Conservation (phyloP, 2,888 invertebrate species). For the Gastrophysa polygoni region DNA sequence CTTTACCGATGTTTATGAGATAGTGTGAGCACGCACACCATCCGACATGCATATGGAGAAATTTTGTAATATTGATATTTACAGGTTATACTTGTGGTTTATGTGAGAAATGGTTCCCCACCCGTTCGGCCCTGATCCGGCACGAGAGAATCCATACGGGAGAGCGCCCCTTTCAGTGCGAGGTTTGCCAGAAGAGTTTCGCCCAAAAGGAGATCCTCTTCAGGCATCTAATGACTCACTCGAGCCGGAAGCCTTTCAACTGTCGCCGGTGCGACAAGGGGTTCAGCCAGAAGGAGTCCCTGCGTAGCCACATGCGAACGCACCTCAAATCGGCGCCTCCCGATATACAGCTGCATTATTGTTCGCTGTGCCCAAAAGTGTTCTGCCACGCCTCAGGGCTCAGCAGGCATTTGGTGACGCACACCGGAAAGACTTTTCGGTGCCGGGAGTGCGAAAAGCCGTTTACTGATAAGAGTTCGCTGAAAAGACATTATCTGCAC, state of each 20-base stretch:
- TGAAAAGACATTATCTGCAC: conserved; percentile 66
- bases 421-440: conserved; percentile 68
- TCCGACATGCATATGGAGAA: too few species aligned
- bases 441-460: conserved; percentile 70
- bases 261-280: conserved; percentile 69
- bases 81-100: conserved; percentile 62
- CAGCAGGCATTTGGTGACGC: conserved; percentile 70
- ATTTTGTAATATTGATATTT: conserved; percentile 10
- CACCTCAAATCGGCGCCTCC: conserved; percentile 65
- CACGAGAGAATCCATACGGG: conserved; percentile 75
- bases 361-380: conserved; percentile 69
- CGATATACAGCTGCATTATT: conserved; percentile 68
- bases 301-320: conserved; percentile 67
- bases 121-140: conserved; percentile 69
- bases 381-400: conserved; percentile 69
- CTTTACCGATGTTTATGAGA: too few species aligned
- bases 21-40: too few species aligned
- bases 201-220: conserved; percentile 75
- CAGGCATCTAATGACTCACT: conserved; percentile 65
- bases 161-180: conserved; percentile 62
- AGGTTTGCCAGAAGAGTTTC: conserved; percentile 67
- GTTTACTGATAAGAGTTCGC: conserved; percentile 75
- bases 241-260: conserved; percentile 68
- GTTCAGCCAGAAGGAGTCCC: conserved; percentile 74
- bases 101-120: conserved; percentile 72